These are phyloP conservation scores for Neogale vison DNA, from an alignment of 2,113 vertebrate species.

Conservation along the genomic window DNA sequence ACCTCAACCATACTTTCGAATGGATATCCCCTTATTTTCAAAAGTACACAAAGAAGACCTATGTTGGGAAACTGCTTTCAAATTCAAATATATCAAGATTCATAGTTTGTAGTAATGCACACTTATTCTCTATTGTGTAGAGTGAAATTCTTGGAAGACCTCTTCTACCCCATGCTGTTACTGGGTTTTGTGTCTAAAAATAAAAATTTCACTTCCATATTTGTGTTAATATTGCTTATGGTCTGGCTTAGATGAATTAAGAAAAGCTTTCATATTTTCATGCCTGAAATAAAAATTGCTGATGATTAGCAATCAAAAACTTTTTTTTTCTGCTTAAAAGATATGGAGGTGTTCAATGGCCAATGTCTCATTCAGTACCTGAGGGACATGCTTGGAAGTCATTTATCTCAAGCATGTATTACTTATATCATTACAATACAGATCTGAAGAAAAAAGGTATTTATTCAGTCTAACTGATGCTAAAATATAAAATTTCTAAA, in stretches of 20 bases:
- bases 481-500: not conserved
- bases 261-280: conserved; percentile 25
- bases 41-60: not conserved
- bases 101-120: not conserved
- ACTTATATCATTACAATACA: not conserved
- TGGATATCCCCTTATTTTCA: not conserved
- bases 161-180: not conserved
- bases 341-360: not conserved
- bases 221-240: conserved; percentile 49
- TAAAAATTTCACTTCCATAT: conserved; percentile 2
- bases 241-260: not conserved
- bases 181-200: conserved; percentile 23
- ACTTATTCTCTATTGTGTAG: conserved; percentile 5
- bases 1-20: not conserved
- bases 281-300: conserved; percentile 23
- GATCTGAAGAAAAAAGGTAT: not conserved
- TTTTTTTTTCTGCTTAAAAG: not conserved
- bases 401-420: not conserved
- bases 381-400: not conserved
- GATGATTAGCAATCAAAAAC: not conserved
- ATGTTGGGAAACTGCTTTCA: conserved; percentile 28
- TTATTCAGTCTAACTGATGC: not conserved
- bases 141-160: conserved; percentile 9
- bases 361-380: not conserved
- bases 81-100: conserved; percentile 8